Percentiles rank a stretch among this genome's conserved stretches.
Conservation (phyloP, 2,888 invertebrate genomes). For the Cheilosia pagana region DNA sequence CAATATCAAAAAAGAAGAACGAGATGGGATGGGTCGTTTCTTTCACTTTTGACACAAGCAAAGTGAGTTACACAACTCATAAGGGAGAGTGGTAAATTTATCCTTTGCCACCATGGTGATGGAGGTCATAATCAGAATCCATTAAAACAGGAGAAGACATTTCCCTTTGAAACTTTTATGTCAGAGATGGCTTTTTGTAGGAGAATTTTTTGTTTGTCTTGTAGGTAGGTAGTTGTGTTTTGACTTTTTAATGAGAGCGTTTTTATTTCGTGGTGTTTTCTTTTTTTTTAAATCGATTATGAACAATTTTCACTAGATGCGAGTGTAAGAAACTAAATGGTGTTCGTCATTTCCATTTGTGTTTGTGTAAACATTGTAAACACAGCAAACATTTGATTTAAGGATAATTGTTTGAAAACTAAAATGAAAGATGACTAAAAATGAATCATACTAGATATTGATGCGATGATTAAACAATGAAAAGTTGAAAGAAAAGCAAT, state of each 20-base stretch:
- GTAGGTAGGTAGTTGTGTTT: conserved; percentile 13
- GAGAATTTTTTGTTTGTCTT: conserved; percentile 14
- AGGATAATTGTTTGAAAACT: conserved; percentile 30
- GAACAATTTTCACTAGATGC: neutral
- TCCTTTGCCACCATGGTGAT: conserved; percentile 28
- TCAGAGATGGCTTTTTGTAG: conserved; percentile 22
- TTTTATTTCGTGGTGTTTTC: conserved; percentile 7
- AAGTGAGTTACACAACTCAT: conserved; percentile 31
- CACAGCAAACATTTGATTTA: conserved; percentile 28
- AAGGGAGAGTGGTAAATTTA: conserved; percentile 14
- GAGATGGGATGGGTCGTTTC: conserved; percentile 17
- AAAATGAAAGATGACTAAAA: neutral
- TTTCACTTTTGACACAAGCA: conserved; percentile 9
- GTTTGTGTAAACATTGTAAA: conserved; percentile 11
- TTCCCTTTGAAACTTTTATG: conserved; percentile 12
- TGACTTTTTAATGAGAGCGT: neutral
- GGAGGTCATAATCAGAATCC: conserved; percentile 32
- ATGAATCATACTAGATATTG: neutral
- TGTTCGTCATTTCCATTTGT: conserved; percentile 2
- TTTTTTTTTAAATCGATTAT: neutral
- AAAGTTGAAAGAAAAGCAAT: conserved; percentile 6
- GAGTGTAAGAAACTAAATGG: neutral
- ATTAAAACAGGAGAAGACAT: conserved; percentile 20
- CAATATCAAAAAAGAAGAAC: conserved; percentile 19
- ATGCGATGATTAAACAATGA: neutral